Evolutionary conservation across 2,113 vertebrate genomes (phyloP).

Genomic region (Phrynosoma platyrhinos): DNA sequence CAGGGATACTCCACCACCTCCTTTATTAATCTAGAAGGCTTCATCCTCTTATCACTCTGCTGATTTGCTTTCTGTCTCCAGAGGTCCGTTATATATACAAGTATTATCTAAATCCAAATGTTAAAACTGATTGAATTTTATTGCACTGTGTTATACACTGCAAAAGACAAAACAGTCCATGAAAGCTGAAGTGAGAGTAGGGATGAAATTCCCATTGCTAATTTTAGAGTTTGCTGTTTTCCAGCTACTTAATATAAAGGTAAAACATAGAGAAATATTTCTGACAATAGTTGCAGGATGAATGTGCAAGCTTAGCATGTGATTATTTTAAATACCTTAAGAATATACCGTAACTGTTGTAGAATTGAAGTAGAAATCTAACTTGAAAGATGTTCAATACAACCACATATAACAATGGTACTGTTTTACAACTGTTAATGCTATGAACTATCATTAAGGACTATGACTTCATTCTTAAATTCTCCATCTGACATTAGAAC

Average conservation of each 20-base stretch:
- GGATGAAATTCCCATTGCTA: background rate
- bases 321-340: background rate
- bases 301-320: rapidly evolving
- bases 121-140: constrained; percentile 16
- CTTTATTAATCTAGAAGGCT: constrained; percentile 20
- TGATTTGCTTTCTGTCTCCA: background rate
- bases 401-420: background rate
- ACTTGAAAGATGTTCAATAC: background rate
- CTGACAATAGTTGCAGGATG: constrained; percentile 11
- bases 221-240: background rate
- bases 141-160: background rate
- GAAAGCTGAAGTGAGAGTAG: background rate
- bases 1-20: background rate
- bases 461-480: too few relatives aligned
- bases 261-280: constrained; percentile 18
- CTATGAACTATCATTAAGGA: background rate
- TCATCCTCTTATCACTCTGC: constrained; percentile 31
- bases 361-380: background rate
- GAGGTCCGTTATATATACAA: constrained; percentile 29
- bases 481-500: too few relatives aligned
- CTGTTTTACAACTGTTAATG: background rate
- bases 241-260: background rate
- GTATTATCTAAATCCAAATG: constrained; percentile 18
- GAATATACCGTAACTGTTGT: background rate
- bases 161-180: background rate